A percentile compares a stretch with the other conserved stretches of the same genome.
These are phyloP conservation scores for Nebria ingens DNA, from an alignment of 1,140 invertebrate species.

Conservation along the genomic window DNA sequence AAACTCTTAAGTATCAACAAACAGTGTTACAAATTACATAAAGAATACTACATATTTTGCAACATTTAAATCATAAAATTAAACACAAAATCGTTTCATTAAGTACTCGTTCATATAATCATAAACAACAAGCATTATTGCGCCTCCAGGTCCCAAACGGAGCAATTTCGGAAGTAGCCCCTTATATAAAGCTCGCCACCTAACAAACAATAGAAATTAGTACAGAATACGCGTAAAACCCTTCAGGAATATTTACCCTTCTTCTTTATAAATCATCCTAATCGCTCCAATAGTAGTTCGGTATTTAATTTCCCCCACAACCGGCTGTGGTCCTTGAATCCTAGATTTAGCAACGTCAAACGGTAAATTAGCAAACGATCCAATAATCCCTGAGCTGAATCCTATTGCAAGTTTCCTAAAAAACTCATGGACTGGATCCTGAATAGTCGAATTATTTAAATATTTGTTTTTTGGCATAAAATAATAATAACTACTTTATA, in stretches of 20 bases:
- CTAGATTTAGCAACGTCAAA: conserved; percentile 93
- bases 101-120: conserved; percentile 67
- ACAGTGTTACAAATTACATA: no score
- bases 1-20: no score
- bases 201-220: conserved; percentile 28
- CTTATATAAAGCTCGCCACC: conserved; percentile 79
- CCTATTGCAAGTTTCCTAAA: conserved; percentile 64
- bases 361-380: conserved; percentile 83
- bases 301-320: conserved; percentile 62
- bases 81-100: conserved; percentile 39
- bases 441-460: conserved; percentile 23
- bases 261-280: conserved; percentile 65
- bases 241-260: conserved; percentile 55
- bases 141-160: conserved; percentile 81
- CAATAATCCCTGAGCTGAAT: conserved; percentile 72
- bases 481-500: conserved; percentile 40
- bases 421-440: conserved; percentile 61
- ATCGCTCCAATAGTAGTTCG: conserved; percentile 64
- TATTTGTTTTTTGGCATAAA: conserved; percentile 9
- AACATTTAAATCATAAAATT: no score
- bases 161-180: conserved; percentile 83
- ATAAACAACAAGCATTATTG: conserved; percentile 82
- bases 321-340: conserved; percentile 84
- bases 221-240: not conserved
- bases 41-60: no score